phyloP scores from a whole-genome alignment of 2,113 vertebrate genomes.

The Muntiacus muntjak region DNA sequence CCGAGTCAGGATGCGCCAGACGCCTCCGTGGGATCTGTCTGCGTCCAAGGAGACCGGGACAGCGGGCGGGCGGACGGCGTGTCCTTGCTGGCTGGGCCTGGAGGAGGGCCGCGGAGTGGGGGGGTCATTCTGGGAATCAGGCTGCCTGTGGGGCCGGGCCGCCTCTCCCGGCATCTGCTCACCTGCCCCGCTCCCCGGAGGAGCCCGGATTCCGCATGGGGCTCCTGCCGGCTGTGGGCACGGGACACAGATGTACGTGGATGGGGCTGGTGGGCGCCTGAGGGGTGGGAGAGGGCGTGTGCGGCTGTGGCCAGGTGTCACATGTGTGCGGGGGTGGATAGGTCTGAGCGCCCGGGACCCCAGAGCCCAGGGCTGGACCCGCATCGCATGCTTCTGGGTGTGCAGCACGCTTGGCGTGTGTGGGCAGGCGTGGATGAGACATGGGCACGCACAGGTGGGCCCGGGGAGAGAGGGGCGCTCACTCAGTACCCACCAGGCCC shows the following conservation, averaged over 20 bases:
- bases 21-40: slow-evolving; percentile 66
- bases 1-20: slow-evolving; percentile 67
- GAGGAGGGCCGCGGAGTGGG: neutral
- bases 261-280: neutral
- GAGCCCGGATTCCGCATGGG: neutral
- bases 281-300: neutral
- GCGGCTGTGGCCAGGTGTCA: neutral
- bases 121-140: slow-evolving; percentile 46
- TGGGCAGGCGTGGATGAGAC: neutral
- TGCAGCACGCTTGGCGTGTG: neutral
- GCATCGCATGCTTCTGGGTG: neutral
- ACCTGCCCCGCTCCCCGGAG: neutral
- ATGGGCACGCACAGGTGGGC: neutral
- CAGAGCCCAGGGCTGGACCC: neutral
- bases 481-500: neutral
- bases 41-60: slow-evolving; percentile 73
- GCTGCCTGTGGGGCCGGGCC: neutral
- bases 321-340: fast-evolving
- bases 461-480: neutral
- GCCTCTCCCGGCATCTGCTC: neutral
- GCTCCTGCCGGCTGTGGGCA: neutral
- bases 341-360: neutral
- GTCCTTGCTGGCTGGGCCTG: slow-evolving; percentile 60
- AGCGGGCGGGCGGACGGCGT: neutral
- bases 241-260: neutral